Evolutionary conservation across 1,140 invertebrate species (phyloP), one percentile per base, ranked within the genome.

Genomic region (Cephus cinctus): DNA sequence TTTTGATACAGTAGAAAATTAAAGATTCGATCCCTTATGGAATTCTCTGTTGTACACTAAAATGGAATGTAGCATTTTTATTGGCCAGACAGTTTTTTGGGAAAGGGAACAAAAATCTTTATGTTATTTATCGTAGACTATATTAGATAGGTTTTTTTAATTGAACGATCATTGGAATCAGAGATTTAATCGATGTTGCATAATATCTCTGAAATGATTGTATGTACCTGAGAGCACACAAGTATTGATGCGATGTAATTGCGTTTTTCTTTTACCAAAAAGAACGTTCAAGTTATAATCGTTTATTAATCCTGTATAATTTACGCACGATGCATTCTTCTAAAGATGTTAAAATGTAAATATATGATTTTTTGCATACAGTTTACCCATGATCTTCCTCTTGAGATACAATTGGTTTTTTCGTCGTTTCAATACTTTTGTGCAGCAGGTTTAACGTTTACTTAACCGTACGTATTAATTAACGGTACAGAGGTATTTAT

Each of bases 11-110:
- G 50, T 45, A 38, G 43, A 18, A 48, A 51, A 43, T 43, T 52
- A 48, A 23, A 51, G 52, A 44, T 59, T 14, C 39, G 31, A 52
- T 44, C 35, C 43, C 52, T 40, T 27, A 16, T 45, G 43, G 46
- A 23, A 23, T 41, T 41, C 58, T 56, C 40, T 61, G 52, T 64
- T 64, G 39, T 51, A 51, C 52, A 50, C 39, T 45, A n/a, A 16
- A 47, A 49, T 52, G 41, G 40, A 9, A 59, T 31, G 42, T 52
- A 56, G 43, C 43, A 52, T 60, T 54, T 61, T 59, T 32, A 49
- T 22, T 46, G 23, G 40, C 12, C 35, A 12, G 19, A 36, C 14
- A 25, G 43, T 47, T 43, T 53, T 43, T 47, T 35, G 22, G 52
- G 42, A 39, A 42, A 41, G 40, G 38, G 32, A 46, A 46, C 23